Evolutionary conservation across 2,113 vertebrate species (phyloP).

Genomic region (Phoxinus phoxinus): DNA sequence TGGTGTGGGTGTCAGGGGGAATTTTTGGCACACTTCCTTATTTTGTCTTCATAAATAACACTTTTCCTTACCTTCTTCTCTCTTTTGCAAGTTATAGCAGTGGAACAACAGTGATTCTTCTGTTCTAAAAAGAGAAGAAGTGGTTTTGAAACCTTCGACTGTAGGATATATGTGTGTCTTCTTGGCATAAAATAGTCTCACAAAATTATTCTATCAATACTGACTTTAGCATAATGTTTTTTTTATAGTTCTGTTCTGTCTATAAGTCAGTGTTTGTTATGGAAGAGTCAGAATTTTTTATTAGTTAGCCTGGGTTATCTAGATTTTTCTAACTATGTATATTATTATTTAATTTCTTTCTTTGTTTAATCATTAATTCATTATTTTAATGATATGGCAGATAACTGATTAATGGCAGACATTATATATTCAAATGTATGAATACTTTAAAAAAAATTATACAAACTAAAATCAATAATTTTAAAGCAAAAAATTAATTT

Average conservation of each 20-base stretch:
- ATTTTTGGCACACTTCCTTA: conserved; percentile 43
- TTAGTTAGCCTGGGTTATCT: too few species aligned
- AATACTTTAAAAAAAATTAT: background rate
- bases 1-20: background rate
- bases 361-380: background rate
- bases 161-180: background rate
- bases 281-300: background rate
- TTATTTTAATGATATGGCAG: background rate
- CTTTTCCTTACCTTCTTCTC: conserved; percentile 4
- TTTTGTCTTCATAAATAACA: conserved; percentile 47
- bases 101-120: conserved; percentile 7
- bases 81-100: conserved; percentile 25
- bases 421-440: background rate
- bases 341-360: background rate
- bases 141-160: background rate
- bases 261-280: background rate
- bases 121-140: conserved; percentile 5
- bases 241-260: conserved; percentile 9
- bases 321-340: background rate
- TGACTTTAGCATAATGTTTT: background rate
- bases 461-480: too few species aligned
- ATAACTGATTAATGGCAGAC: background rate
- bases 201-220: too few species aligned
- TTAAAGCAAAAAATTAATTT: background rate
- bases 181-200: background rate